Evolutionary conservation across 1,140 invertebrate genomes (phyloP).

Genomic region (Trichogramma pretiosum): DNA sequence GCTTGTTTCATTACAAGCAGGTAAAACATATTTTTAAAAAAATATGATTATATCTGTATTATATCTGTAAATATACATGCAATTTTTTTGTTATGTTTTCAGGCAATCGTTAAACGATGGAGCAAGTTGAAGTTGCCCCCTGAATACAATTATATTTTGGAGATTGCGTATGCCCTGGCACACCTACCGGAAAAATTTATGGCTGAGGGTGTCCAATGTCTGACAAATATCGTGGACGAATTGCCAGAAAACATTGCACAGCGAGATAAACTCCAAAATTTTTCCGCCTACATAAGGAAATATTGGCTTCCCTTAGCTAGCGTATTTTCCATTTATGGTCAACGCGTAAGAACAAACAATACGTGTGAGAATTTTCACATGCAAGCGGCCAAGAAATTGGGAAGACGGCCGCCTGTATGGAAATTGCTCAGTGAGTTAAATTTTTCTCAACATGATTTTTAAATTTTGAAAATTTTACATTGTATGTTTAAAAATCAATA

Average conservation of each 20-base stretch:
- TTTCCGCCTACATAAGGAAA: not conserved
- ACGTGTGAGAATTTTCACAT: not conserved
- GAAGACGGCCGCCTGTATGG: too few species aligned
- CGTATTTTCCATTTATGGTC: not conserved
- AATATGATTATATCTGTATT: not conserved
- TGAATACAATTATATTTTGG: not conserved
- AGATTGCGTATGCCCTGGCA: not conserved
- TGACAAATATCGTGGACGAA: not conserved
- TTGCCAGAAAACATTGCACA: not conserved
- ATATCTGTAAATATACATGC: not conserved
- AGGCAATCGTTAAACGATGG: not conserved
- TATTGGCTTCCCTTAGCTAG: not conserved
- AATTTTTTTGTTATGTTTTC: not conserved
- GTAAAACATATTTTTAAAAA: not conserved
- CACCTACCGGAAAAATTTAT: not conserved
- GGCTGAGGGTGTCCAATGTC: not conserved
- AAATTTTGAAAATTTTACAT: too few species aligned
- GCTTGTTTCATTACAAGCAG: not conserved
- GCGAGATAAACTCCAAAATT: not conserved
- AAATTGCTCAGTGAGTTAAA: too few species aligned
- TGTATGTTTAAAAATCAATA: too few species aligned
- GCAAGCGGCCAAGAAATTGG: too few species aligned
- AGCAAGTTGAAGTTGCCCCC: not conserved
- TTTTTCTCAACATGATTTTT: too few species aligned
- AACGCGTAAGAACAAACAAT: not conserved